Evolutionary conservation across 1,140 invertebrate species (phyloP).

Genomic region (Ceratosolen fusciceps): DNA sequence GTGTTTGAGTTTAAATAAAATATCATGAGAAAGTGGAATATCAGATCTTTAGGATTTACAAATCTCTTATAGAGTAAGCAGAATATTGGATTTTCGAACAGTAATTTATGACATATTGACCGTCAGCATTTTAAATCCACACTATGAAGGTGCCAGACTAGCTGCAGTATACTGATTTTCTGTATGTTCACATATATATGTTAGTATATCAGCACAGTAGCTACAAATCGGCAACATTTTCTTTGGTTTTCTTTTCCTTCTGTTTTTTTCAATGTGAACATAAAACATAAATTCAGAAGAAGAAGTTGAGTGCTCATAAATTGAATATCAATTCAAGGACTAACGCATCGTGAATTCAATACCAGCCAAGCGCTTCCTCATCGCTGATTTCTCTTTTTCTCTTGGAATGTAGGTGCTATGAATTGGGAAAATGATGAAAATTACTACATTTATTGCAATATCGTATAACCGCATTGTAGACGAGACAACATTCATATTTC

Average conservation of each 20-base stretch:
- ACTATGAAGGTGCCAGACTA: background rate
- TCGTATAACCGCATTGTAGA: conserved; percentile 47
- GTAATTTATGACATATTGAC: conserved; percentile 26
- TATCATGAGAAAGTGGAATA: conserved; percentile 1
- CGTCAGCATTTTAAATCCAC: background rate
- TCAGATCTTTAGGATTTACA: background rate
- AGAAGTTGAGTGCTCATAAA: background rate
- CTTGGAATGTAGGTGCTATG: conserved; percentile 43
- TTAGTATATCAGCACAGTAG: background rate
- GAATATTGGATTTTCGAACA: background rate
- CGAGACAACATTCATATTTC: conserved; percentile 59
- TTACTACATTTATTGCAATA: conserved; percentile 65
- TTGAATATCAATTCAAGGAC: conserved; percentile 51
- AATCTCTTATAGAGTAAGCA: conserved; percentile 16
- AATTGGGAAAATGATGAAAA: conserved; percentile 62
- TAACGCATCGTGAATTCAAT: conserved; percentile 27
- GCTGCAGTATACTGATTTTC: too few species aligned
- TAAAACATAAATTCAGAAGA: background rate
- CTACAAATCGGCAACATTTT: background rate
- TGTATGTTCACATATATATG: background rate
- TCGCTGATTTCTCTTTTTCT: background rate
- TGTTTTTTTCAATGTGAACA: background rate
- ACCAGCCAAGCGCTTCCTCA: background rate
- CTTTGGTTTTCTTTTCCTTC: background rate
- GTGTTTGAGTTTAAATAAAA: too few species aligned